These are phyloP conservation scores for Noctua fimbriata DNA, from an alignment of 2,888 invertebrate species.

Conservation along the genomic window DNA sequence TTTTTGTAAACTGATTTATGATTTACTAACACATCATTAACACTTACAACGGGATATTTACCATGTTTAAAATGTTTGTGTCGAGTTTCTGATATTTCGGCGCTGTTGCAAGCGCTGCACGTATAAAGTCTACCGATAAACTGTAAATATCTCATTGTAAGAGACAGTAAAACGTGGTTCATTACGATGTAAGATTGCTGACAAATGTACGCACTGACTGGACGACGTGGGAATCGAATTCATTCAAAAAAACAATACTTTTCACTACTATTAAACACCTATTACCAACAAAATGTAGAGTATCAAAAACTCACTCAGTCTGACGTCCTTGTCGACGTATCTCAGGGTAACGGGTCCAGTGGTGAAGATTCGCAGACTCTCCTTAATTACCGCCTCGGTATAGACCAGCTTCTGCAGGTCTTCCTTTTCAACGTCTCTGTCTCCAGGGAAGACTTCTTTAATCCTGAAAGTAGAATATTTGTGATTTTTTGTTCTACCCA, in stretches of 20 bases:
- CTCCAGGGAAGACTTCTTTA: slow-evolving; percentile 61
- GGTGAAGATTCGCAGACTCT: slow-evolving; percentile 73
- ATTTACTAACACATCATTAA: too few relatives aligned
- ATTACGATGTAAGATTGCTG: too few relatives aligned
- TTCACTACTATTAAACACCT: not conserved
- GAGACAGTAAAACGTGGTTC: too few relatives aligned
- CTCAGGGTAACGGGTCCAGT: slow-evolving; percentile 68
- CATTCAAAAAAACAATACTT: not conserved
- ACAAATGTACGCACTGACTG: too few relatives aligned
- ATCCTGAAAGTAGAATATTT: slow-evolving; percentile 42
- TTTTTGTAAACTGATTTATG: not conserved
- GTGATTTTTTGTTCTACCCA: not conserved
- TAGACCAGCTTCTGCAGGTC: slow-evolving; percentile 73
- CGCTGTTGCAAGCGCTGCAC: too few relatives aligned
- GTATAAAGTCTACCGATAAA: not conserved
- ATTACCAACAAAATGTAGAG: not conserved
- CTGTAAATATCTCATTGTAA: not conserved
- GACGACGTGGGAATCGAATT: not conserved
- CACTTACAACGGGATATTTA: not conserved
- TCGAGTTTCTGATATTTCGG: too few relatives aligned
- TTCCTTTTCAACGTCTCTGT: slow-evolving; percentile 67
- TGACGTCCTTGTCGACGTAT: slow-evolving; percentile 68
- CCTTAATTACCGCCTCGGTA: slow-evolving; percentile 76
- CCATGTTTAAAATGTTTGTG: not conserved
- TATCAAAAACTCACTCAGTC: slow-evolving; percentile 68